phyloP scores from a whole-genome alignment of 2,888 invertebrate species.

The Papilio protenor region DNA sequence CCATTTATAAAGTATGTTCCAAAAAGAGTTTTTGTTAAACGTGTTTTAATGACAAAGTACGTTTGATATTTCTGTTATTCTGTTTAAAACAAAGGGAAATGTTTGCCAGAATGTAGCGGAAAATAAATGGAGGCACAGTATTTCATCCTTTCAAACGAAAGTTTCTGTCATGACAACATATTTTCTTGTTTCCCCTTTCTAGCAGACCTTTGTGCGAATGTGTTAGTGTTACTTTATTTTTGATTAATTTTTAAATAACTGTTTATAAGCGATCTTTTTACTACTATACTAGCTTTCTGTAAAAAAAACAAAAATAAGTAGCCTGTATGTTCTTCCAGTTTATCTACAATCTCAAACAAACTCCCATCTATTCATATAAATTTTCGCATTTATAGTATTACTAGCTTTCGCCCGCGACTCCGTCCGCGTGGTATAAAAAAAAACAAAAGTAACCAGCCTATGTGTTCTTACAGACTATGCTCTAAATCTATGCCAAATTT shows the following conservation, averaged over 20 bases:
- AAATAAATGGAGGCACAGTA: slow-evolving; percentile 41
- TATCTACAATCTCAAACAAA: no score
- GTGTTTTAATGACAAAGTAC: slow-evolving; percentile 31
- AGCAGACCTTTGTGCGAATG: slow-evolving; percentile 26
- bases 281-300: no score
- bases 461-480: no score
- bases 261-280: neutral
- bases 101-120: slow-evolving; percentile 40
- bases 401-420: no score
- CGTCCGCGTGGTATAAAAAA: no score
- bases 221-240: slow-evolving; percentile 32
- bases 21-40: slow-evolving; percentile 12
- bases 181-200: slow-evolving; percentile 36
- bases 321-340: no score
- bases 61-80: slow-evolving; percentile 34
- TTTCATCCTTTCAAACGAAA: slow-evolving; percentile 42
- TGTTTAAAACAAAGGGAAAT: slow-evolving; percentile 41
- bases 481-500: no score
- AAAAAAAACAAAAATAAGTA: no score
- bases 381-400: no score
- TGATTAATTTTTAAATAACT: slow-evolving; percentile 27
- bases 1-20: neutral
- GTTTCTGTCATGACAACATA: slow-evolving; percentile 43
- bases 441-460: no score
- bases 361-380: no score